phyloP scores from a whole-genome alignment of 1,140 invertebrate species.

The Cydia fagiglandana region DNA sequence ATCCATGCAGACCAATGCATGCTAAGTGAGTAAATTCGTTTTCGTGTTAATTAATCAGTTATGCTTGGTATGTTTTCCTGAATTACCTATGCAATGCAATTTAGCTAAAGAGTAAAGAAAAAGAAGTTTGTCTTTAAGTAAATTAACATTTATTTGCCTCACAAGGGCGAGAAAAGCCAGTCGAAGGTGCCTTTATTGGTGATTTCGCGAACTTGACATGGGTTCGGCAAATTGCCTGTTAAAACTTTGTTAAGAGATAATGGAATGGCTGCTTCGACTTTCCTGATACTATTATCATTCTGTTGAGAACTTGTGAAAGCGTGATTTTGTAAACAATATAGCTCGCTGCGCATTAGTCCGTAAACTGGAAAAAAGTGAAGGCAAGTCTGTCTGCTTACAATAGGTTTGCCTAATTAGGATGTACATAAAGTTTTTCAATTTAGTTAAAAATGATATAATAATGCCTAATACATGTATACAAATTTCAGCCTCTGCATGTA shows the following conservation, averaged over 20 bases:
- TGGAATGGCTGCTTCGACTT: slow-evolving; percentile 19
- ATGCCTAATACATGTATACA: too few species aligned
- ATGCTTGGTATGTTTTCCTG: neutral
- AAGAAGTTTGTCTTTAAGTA: neutral
- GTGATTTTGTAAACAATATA: slow-evolving; percentile 23
- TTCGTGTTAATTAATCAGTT: too few species aligned
- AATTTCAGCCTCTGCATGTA: too few species aligned
- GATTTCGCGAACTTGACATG: slow-evolving; percentile 29
- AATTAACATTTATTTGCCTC: neutral
- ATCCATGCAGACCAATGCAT: too few species aligned
- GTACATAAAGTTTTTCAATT: too few species aligned
- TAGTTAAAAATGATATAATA: too few species aligned
- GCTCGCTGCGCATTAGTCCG: neutral
- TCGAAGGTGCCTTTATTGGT: slow-evolving; percentile 17
- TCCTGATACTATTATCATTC: slow-evolving; percentile 31
- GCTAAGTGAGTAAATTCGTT: too few species aligned
- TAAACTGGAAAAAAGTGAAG: neutral
- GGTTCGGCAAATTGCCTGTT: slow-evolving; percentile 31
- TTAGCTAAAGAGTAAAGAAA: neutral
- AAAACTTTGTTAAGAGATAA: slow-evolving; percentile 32
- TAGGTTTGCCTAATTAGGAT: neutral
- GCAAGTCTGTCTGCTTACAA: neutral
- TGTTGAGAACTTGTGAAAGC: neutral
- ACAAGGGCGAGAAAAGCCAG: neutral
- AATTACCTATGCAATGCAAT: neutral